Evolutionary conservation across 2,888 invertebrate species (phyloP).

Genomic region (Aromia moschata): DNA sequence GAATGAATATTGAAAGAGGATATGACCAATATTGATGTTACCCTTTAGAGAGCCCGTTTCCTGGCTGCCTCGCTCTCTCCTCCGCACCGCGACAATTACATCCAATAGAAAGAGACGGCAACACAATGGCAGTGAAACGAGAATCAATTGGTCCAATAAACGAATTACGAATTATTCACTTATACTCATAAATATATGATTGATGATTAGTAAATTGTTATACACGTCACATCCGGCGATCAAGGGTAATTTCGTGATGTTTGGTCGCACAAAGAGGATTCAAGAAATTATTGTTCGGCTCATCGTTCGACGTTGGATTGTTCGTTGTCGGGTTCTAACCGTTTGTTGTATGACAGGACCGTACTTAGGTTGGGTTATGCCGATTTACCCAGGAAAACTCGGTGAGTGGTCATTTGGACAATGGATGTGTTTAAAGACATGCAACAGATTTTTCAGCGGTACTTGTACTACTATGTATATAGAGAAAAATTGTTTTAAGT

Average conservation of each 20-base stretch:
- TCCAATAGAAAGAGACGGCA: constrained; percentile 42
- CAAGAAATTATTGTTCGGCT: constrained; percentile 15
- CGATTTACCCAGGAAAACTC: no score
- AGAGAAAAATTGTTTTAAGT: no score
- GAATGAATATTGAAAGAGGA: constrained; percentile 45
- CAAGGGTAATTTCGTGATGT: constrained; percentile 35
- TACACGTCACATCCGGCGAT: constrained; percentile 61
- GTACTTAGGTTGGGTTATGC: no score
- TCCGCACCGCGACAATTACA: constrained; percentile 32
- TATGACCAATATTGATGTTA: constrained; percentile 52
- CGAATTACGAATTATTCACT: constrained; percentile 58
- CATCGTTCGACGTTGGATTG: constrained; percentile 11
- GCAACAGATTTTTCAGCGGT: no score
- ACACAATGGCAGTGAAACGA: constrained; percentile 53
- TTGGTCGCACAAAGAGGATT: constrained; percentile 30
- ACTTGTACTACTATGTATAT: no score
- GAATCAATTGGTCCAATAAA: constrained; percentile 59
- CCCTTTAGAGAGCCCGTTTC: constrained; percentile 47
- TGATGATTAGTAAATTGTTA: constrained; percentile 64
- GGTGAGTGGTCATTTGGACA: no score
- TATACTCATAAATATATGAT: constrained; percentile 63
- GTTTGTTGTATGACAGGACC: no score
- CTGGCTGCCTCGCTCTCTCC: constrained; percentile 37
- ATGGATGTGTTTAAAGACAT: no score
- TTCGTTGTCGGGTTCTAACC: no score